Percentiles rank a stretch among this genome's conserved stretches.
Conservation (phyloP, 1,140 invertebrate species). For the Drosophila ananassae region DNA sequence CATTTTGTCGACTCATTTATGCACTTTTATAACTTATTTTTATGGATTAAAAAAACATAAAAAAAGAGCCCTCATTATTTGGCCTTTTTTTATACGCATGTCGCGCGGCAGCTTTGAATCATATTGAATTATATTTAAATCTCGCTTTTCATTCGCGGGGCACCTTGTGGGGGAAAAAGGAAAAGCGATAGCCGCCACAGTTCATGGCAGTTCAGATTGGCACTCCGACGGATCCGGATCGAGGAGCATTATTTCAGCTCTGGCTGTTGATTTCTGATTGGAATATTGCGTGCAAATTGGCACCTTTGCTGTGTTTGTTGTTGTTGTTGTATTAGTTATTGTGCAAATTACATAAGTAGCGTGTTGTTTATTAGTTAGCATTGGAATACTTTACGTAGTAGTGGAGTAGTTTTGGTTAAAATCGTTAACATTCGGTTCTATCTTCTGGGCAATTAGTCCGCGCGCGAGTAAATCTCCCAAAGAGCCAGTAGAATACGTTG, state of each 20-base stretch:
- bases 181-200: slow-evolving; percentile 61
- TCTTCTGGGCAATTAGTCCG: slow-evolving; percentile 61
- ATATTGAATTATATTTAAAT: slow-evolving; percentile 52
- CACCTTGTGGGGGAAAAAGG: slow-evolving; percentile 48
- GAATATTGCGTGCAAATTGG: slow-evolving; percentile 39
- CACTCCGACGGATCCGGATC: slow-evolving; percentile 44
- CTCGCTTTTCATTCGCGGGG: slow-evolving; percentile 56
- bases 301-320: slow-evolving; percentile 43
- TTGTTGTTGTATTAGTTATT: slow-evolving; percentile 33
- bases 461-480: slow-evolving; percentile 62
- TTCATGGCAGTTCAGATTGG: slow-evolving; percentile 74
- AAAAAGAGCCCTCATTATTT: slow-evolving; percentile 1
- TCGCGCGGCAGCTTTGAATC: slow-evolving; percentile 40
- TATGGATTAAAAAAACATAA: not conserved
- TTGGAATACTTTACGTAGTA: slow-evolving; percentile 68
- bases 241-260: slow-evolving; percentile 17
- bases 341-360: slow-evolving; percentile 71
- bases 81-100: slow-evolving; percentile 37
- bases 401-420: slow-evolving; percentile 34
- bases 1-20: too few relatives aligned
- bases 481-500: slow-evolving; percentile 44
- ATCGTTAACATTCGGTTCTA: slow-evolving; percentile 50
- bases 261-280: slow-evolving; percentile 18
- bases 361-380: slow-evolving; percentile 31
- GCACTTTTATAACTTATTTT: not conserved